Percentiles rank a stretch among this genome's conserved stretches.
phyloP scores from a whole-genome alignment of 2,797 vertebrate species.

The Acanthurus tractus region DNA sequence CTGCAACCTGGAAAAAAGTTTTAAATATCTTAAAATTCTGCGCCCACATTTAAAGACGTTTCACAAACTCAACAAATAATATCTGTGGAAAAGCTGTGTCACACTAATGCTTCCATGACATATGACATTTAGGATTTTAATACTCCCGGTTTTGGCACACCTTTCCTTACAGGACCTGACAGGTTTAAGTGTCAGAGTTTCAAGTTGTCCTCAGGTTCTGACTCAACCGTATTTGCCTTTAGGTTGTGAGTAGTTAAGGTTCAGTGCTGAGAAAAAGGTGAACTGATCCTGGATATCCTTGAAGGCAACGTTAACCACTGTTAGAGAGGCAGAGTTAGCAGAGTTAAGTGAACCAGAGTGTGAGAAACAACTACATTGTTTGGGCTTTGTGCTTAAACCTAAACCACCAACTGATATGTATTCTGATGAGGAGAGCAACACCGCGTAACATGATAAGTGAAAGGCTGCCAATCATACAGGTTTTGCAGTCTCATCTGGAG shows the following conservation, averaged over 20 bases:
- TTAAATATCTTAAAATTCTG: conserved; percentile 35
- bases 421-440: conserved; percentile 39
- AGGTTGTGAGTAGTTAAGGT: conserved; percentile 64
- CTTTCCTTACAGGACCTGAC: conserved; percentile 46
- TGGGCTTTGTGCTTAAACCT: conserved; percentile 65
- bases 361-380: conserved; percentile 34
- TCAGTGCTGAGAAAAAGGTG: conserved; percentile 58
- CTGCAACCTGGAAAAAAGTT: conserved; percentile 45
- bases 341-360: conserved; percentile 43
- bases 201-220: conserved; percentile 57
- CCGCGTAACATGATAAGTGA: conserved; percentile 28
- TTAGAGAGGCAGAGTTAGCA: conserved; percentile 51
- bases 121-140: conserved; percentile 51
- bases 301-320: conserved; percentile 71
- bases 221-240: conserved; percentile 41
- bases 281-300: conserved; percentile 73
- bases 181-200: conserved; percentile 49
- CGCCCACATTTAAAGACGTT: conserved; percentile 2
- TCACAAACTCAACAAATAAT: conserved; percentile 34
- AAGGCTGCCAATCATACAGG: conserved; percentile 82
- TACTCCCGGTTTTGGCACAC: conserved; percentile 64
- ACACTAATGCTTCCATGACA: conserved; percentile 34
- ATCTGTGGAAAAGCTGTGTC: conserved; percentile 34
- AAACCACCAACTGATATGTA: conserved; percentile 66
- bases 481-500: conserved; percentile 58